Conservation (phyloP, 30 jellyfish, hydroid and myxozoan species). For the Haliclystus octoradiatus region DNA sequence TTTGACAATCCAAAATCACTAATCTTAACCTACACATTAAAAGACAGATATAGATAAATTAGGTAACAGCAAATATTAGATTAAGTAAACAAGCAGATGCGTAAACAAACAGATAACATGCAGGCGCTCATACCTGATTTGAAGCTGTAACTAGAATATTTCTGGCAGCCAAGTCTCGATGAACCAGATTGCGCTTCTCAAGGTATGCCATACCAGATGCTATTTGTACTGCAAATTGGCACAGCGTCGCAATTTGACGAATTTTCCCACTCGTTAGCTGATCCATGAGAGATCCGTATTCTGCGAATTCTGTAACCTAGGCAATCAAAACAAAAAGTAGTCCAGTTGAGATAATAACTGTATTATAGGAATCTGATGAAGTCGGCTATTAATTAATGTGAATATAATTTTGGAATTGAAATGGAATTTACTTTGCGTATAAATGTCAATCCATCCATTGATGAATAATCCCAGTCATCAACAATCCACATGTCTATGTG, state of each 20-base stretch:
- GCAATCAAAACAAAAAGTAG: neutral
- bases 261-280: conserved; percentile 31
- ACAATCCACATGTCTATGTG: too few relatives aligned
- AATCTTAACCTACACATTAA: conserved; percentile 49
- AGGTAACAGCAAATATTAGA: neutral
- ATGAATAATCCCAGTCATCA: too few relatives aligned
- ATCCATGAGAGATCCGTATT: conserved; percentile 64
- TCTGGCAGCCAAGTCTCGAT: conserved; percentile 94
- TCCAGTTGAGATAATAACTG: too few relatives aligned
- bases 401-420: too few relatives aligned
- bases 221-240: conserved; percentile 90
- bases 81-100: neutral
- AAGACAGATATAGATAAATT: neutral
- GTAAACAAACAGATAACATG: too few relatives aligned
- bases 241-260: conserved; percentile 45
- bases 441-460: too few relatives aligned
- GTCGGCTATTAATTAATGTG: too few relatives aligned
- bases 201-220: conserved; percentile 92
- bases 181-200: conserved; percentile 74
- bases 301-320: conserved; percentile 93
- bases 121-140: conserved; percentile 85
- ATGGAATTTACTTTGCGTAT: too few relatives aligned
- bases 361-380: too few relatives aligned
- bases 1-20: conserved; percentile 93
- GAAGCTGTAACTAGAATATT: conserved; percentile 78